phyloP scores from a whole-genome alignment of 2,113 vertebrate genomes.

The Recurvirostra avosetta region DNA sequence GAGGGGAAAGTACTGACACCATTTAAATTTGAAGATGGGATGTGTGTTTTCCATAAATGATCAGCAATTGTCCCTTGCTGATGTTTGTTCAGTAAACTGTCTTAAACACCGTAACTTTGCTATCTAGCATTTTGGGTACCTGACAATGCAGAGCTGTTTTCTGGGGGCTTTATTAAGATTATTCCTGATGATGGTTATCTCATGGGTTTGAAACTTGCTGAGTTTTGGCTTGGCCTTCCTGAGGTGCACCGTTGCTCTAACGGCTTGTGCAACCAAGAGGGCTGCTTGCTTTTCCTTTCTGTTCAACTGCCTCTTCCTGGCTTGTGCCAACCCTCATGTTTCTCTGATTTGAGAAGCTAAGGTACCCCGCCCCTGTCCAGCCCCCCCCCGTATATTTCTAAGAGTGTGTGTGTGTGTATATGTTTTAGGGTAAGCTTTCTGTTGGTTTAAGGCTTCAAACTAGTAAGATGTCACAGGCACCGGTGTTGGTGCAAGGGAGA shows the following conservation, averaged over 20 bases:
- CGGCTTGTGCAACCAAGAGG: not conserved
- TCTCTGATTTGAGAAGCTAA: not conserved
- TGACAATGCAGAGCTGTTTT: not conserved
- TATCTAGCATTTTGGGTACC: not conserved
- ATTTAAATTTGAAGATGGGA: not conserved
- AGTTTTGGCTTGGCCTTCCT: not conserved
- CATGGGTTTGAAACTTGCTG: not conserved
- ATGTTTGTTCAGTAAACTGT: not conserved
- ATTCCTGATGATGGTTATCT: not conserved
- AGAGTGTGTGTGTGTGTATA: not conserved
- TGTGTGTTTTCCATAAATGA: not conserved
- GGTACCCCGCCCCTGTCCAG: too few relatives aligned
- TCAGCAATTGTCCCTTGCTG: not conserved
- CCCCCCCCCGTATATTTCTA: rapidly evolving
- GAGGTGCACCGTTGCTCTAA: not conserved
- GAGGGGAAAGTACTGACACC: not conserved
- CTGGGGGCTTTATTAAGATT: not conserved
- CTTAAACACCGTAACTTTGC: not conserved
- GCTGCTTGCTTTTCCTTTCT: not conserved
- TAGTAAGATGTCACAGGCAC: not conserved
- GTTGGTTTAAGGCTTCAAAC: not conserved
- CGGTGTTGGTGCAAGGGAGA: not conserved
- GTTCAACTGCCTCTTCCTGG: not conserved
- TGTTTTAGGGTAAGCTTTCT: not conserved
- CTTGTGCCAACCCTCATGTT: not conserved